These are phyloP conservation scores for Plebejus melissa DNA, from an alignment of 2,888 invertebrate species.

Conservation along the genomic window DNA sequence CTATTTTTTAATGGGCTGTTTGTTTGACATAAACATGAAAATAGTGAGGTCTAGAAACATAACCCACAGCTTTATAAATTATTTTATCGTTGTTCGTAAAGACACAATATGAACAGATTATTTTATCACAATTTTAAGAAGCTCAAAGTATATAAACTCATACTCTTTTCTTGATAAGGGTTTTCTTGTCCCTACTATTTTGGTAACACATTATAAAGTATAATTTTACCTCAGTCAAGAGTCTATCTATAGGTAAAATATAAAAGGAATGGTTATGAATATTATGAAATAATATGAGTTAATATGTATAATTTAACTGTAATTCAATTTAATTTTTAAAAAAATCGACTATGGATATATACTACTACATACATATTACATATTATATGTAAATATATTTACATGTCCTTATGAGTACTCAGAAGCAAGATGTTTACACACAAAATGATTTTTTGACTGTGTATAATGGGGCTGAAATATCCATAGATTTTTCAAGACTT, in stretches of 20 bases:
- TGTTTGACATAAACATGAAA: neutral
- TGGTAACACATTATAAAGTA: neutral
- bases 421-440: too few species aligned
- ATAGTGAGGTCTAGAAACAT: neutral
- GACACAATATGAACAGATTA: neutral
- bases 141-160: conserved; percentile 3
- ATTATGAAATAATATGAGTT: conserved; percentile 12
- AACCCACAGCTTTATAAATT: neutral
- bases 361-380: too few species aligned
- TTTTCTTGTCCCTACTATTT: conserved; percentile 5
- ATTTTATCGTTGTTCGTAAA: neutral
- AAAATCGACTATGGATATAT: neutral
- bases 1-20: neutral
- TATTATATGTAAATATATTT: too few species aligned
- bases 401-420: too few species aligned
- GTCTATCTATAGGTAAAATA: neutral
- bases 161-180: neutral
- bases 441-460: too few species aligned
- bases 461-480: neutral
- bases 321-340: neutral
- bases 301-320: neutral
- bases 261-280: conserved; percentile 3
- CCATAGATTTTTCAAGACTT: neutral
- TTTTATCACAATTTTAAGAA: neutral
- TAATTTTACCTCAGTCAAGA: conserved; percentile 12